Percentiles rank a stretch among this genome's conserved stretches.
phyloP scores from a whole-genome alignment of 2,888 invertebrate genomes.

The Limnephilus lunatus region DNA sequence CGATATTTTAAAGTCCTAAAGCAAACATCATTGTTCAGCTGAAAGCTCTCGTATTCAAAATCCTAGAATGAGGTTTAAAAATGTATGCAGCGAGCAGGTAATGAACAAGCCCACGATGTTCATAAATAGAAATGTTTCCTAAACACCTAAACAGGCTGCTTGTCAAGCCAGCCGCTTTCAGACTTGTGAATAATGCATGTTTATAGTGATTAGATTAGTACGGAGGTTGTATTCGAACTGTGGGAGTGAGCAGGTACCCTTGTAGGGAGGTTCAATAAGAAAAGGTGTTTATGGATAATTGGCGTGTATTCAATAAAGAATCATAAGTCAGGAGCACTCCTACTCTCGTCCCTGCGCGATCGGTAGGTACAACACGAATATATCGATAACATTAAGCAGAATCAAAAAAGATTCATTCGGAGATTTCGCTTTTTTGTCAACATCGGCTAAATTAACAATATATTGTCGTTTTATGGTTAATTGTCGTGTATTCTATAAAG shows the following conservation, averaged over 20 bases:
- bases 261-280: background rate
- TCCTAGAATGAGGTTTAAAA: background rate
- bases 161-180: background rate
- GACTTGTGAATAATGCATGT: background rate
- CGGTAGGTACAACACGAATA: no score
- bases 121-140: background rate
- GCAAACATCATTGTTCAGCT: no score
- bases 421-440: no score
- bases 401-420: no score
- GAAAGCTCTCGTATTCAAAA: background rate
- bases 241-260: background rate
- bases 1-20: no score
- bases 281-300: background rate
- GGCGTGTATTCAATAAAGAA: background rate
- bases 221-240: background rate
- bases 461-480: no score
- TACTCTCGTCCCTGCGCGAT: background rate
- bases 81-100: background rate
- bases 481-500: no score
- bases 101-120: background rate
- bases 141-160: background rate
- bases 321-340: background rate
- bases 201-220: background rate
- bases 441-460: no score
- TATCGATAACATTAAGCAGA: no score